Conservation (phyloP, 2,888 invertebrate genomes). For the Agonopterix alstromeriana region DNA sequence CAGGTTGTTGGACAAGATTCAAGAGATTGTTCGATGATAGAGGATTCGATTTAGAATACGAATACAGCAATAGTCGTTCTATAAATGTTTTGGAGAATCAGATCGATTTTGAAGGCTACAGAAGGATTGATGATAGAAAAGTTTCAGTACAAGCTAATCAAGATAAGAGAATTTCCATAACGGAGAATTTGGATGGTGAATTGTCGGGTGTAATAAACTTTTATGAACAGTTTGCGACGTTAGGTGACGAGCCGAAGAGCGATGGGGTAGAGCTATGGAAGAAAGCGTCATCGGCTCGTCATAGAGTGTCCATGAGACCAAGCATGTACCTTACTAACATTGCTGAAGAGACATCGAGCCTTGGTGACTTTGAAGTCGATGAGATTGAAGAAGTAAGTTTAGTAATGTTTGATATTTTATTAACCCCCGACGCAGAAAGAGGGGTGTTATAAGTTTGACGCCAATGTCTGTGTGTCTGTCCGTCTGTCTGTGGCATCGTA, state of each 20-base stretch:
- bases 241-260: constrained; percentile 46
- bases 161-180: constrained; percentile 2
- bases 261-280: constrained; percentile 35
- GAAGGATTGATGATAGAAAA: constrained; percentile 37
- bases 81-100: constrained; percentile 27
- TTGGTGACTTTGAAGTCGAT: constrained; percentile 38
- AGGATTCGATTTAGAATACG: constrained; percentile 65
- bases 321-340: constrained; percentile 61
- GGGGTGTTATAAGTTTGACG: too few species aligned
- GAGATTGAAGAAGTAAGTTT: constrained; percentile 54
- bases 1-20: constrained; percentile 60
- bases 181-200: constrained; percentile 36
- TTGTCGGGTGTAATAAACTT: constrained; percentile 48
- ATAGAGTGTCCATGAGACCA: constrained; percentile 60
- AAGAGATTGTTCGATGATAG: constrained; percentile 59
- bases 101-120: constrained; percentile 37
- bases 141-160: constrained; percentile 16
- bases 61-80: constrained; percentile 33
- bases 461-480: too few species aligned
- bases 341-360: constrained; percentile 47
- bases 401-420: not conserved
- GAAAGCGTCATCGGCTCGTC: constrained; percentile 28
- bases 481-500: too few species aligned
- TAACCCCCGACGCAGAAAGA: too few species aligned
- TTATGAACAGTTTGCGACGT: constrained; percentile 63